Evolutionary conservation across 1,140 invertebrate species (phyloP), one percentile per base, ranked within the genome.

Genomic region (Drosophila carrolli): DNA sequence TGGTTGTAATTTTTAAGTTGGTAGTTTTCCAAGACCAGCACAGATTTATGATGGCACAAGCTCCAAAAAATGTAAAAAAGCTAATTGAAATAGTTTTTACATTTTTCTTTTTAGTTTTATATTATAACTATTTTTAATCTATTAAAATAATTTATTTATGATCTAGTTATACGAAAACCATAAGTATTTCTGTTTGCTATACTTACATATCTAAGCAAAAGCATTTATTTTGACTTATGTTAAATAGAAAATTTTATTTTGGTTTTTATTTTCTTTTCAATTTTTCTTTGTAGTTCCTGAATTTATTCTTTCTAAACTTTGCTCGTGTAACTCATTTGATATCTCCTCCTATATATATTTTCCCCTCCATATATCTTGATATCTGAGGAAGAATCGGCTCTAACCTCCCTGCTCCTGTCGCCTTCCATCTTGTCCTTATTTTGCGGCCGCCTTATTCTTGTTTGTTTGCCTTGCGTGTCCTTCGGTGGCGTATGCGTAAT

Each of bases 401-500:
- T 67, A 9, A 4, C 13, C 10, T 4, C n/a, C 27, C 3, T 32
- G 9, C 27, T 16, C 14, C 14, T n/a, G 0, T 13, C 11, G 1
- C 0, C 11, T 9, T 16, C 65, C 43, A 46, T 63, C 50, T 46
- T 71, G 67, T 72, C 53, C 68, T 72, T 72, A 66, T 48, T 58
- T 41, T 71, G 67, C 47, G 67, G 65, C 65, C 66, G 66, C 51
- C 67, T 71, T 58, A 51, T 58, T 48, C 66, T 71, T 71, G 68
- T 71, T 71, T 72, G 68, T 71, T 72, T 58, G 65, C 66, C 66
- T 72, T 71, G 70, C 58, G 72, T 77, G 74, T 77, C 55, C 63
- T 77, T 77, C 72, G 65, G 40, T 62, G 71, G 71, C 71, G 78
- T 80, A 80, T 80, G 77, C 77, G 77, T 80, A 80, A 80, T 80